Percentiles rank a stretch among this genome's conserved stretches.
Evolutionary conservation across 2,113 vertebrate genomes (phyloP).

Genomic region (Muntiacus reevesi): DNA sequence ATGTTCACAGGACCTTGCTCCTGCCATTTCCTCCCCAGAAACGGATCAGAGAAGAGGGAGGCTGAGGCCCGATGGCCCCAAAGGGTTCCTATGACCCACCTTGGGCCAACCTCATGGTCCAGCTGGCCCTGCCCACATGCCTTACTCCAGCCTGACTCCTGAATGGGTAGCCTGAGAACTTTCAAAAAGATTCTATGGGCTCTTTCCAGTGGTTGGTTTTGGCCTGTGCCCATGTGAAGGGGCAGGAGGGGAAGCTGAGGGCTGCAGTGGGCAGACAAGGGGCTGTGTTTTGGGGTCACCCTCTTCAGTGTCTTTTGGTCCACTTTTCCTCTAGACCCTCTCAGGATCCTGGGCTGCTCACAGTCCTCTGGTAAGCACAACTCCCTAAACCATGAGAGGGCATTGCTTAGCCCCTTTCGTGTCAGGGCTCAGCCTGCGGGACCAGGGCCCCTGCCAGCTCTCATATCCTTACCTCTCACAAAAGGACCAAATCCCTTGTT

Average conservation of each 20-base stretch:
- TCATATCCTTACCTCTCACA: not conserved
- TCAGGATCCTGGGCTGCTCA: not conserved
- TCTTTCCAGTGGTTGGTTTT: not conserved
- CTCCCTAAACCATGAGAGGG: not conserved
- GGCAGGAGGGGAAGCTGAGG: not conserved
- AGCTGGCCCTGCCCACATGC: not conserved
- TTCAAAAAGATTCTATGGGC: not conserved
- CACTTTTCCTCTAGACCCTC: not conserved
- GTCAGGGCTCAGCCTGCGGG: not conserved
- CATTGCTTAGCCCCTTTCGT: not conserved
- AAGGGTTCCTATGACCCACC: not conserved
- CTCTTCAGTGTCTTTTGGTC: not conserved
- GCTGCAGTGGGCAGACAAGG: too few relatives aligned
- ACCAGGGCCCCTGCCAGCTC: not conserved
- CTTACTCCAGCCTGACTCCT: not conserved
- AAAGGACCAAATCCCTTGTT: not conserved
- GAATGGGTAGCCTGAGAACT: not conserved
- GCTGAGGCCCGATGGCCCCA: not conserved
- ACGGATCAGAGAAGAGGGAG: too few relatives aligned
- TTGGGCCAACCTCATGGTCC: not conserved
- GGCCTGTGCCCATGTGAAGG: not conserved
- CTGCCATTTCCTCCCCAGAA: not conserved
- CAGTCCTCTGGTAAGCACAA: not conserved
- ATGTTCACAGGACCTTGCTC: rapidly evolving
- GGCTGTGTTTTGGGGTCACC: not conserved